Percentiles rank a stretch among this genome's conserved stretches.
phyloP scores from a whole-genome alignment of 1,140 invertebrate genomes.

The Acyrthosiphon pisum region DNA sequence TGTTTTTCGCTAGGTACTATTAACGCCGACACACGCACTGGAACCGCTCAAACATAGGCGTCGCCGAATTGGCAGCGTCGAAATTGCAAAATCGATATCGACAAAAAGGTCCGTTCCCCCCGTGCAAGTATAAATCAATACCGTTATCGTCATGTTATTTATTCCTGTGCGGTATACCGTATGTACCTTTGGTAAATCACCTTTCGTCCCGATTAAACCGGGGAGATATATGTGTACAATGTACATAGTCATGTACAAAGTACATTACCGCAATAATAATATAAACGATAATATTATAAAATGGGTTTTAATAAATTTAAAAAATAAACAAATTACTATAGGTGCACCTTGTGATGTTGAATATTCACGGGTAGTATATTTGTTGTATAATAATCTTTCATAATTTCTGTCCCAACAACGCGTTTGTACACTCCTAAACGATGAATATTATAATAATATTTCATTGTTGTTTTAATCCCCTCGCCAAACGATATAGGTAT shows the following conservation, averaged over 20 bases:
- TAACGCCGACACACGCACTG: background rate
- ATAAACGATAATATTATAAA: background rate
- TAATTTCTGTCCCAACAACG: background rate
- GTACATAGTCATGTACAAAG: background rate
- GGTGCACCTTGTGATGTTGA: no score
- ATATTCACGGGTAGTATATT: background rate
- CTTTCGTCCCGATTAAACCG: background rate
- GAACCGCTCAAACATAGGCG: background rate
- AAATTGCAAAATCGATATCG: background rate
- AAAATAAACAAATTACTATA: background rate
- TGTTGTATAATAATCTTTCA: background rate
- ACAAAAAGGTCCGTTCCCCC: background rate
- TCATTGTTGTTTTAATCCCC: background rate
- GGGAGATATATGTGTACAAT: background rate
- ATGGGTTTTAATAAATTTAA: background rate
- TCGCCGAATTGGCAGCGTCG: background rate
- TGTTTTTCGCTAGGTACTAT: background rate
- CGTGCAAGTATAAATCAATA: background rate
- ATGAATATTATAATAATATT: slow-evolving; percentile 5
- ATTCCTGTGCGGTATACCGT: background rate
- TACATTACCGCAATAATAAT: background rate
- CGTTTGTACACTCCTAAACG: background rate
- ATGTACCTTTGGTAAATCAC: background rate
- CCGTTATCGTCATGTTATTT: background rate
- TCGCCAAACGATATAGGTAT: background rate